Conservation (phyloP, 2,888 invertebrate genomes). For the Pyrgus malvae region DNA sequence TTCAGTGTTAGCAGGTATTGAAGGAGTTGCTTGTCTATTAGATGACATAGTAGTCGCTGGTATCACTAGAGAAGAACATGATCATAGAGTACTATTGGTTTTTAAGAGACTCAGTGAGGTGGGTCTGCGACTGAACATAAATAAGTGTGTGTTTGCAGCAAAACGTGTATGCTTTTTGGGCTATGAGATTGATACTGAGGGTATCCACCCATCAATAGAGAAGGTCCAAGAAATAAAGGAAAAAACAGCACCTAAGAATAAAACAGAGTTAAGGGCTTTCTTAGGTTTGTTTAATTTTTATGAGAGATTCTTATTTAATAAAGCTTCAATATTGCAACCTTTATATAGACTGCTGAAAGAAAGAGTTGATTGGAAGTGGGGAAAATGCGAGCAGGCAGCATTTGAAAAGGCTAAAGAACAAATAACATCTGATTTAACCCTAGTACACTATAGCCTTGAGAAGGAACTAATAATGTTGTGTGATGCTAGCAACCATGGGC, state of each 20-base stretch:
- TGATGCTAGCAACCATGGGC: constrained; percentile 21
- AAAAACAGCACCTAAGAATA: constrained; percentile 7
- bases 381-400: not conserved
- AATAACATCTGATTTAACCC: constrained; percentile 7
- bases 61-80: constrained; percentile 7
- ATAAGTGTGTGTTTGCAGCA: constrained; percentile 4
- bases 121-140: constrained; percentile 4
- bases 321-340: constrained; percentile 2
- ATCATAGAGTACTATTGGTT: constrained; percentile 20
- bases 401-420: not conserved
- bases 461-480: constrained; percentile 10
- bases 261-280: constrained; percentile 5
- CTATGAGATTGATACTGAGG: constrained; percentile 1
- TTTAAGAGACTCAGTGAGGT: constrained; percentile 16
- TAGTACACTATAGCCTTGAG: constrained; percentile 2
- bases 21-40: constrained; percentile 24
- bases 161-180: constrained; percentile 5
- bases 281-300: constrained; percentile 14
- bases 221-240: constrained; percentile 4
- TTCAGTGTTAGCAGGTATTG: constrained; percentile 26
- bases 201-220: constrained; percentile 4
- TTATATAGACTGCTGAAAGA: constrained; percentile 1
- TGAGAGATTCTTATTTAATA: constrained; percentile 5
- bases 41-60: constrained; percentile 2
- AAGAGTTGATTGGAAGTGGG: not conserved